Evolutionary conservation across 2,113 vertebrate genomes (phyloP), one percentile per base, ranked within the genome.

Genomic region (Vidua chalybeata): DNA sequence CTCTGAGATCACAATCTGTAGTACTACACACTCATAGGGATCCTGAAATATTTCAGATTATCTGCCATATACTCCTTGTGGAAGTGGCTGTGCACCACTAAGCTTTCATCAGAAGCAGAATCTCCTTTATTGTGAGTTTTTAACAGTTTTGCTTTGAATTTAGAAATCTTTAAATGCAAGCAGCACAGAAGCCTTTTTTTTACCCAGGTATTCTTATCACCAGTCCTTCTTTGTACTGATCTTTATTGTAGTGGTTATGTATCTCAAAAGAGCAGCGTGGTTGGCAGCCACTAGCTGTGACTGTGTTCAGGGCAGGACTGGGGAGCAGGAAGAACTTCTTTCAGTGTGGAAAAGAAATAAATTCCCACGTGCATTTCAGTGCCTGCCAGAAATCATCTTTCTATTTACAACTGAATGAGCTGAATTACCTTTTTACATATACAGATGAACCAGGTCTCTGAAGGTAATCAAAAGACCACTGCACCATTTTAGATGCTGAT

Each of bases 301-400:
- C 13, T 89, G 52, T 71, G 51, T 84, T 95, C 63, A 37, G 52
- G 61, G 54, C 43, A 72, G 79, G 28, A 52, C 46, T n/a, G 33
- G 51, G 55, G 83, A 85, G 51, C 71, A 58, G 11, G 19, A 66
- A 37, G 31, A 90, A 30, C 23, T 91, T 63, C 54, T 33, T 68
- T 91, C 55, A 30, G 35, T 8, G 46, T 10, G 71, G 55, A 80
- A 94, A 92, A 93, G 80, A 94, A 95, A 93, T 95, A 94, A 92
- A 93, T 95, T 88, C 76, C 63, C 76, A 74, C 43, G 15, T 66
- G 71, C 72, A 67, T 88, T 76, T 83, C 88, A 88, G 39, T 56
- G 56, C 64, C 69, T 81, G 72, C 48, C 43, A 90, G 52, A 93
- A 91, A 92, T 84, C 72, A 41, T 90, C 68, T 84, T 90, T 88